A percentile compares a stretch with the other conserved stretches of the same genome.
These are phyloP conservation scores for Antheraea pernyi DNA, from an alignment of 1,140 invertebrate genomes.

Conservation along the genomic window DNA sequence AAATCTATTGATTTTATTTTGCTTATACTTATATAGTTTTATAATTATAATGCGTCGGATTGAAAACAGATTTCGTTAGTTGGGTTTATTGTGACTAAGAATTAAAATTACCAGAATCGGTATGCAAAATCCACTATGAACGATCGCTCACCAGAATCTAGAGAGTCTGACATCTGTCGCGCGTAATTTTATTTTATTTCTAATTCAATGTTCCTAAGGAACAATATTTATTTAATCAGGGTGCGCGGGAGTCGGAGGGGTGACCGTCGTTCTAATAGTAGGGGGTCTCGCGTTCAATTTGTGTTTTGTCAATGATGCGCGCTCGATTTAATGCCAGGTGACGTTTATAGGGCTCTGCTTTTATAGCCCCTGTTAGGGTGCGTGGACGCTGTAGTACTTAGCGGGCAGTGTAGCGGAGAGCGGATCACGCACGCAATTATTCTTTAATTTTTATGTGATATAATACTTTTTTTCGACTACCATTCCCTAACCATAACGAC, in stretches of 20 bases:
- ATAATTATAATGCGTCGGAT: too few species aligned
- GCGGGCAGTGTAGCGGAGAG: not conserved
- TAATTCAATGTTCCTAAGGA: constrained; percentile 15
- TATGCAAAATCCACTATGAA: too few species aligned
- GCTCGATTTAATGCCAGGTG: constrained; percentile 66
- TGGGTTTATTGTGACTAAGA: too few species aligned
- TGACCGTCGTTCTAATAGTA: constrained; percentile 8
- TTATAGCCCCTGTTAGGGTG: not conserved
- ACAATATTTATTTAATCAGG: constrained; percentile 53
- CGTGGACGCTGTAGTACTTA: not conserved
- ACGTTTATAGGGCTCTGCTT: constrained; percentile 29
- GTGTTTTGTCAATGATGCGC: constrained; percentile 62
- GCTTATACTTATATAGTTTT: too few species aligned
- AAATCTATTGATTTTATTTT: too few species aligned
- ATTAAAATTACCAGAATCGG: not conserved
- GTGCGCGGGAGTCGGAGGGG: constrained; percentile 28
- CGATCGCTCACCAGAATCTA: too few species aligned
- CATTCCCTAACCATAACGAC: too few species aligned
- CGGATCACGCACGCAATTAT: too few species aligned
- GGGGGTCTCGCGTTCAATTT: constrained; percentile 54
- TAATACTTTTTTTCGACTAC: too few species aligned
- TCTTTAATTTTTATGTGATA: too few species aligned
- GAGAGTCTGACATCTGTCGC: not conserved
- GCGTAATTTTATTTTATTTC: not conserved
- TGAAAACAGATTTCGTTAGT: too few species aligned